Base-by-base conservation (phyloP, 92 coral and sea anemone species). In the Scolanthus callimorphus region DNA sequence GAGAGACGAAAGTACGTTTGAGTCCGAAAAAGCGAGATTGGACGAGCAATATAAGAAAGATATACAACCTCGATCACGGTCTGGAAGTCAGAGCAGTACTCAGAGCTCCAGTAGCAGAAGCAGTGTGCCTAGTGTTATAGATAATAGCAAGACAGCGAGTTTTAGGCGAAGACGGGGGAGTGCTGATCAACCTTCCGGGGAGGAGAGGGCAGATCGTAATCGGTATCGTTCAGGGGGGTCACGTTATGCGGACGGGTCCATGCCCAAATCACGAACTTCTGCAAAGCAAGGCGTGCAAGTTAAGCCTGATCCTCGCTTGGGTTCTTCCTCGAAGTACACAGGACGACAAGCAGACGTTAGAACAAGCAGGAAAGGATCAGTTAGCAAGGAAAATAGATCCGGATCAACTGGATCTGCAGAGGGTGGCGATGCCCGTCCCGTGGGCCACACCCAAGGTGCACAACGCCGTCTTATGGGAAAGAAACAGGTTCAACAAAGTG, bases 21-120 rank as follows among this genome's bases (percentile, higher is more conserved):
- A 70, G 31, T 46, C 49, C 0, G 54, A 70, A 38, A 78, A 87
- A 54, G 51, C 65, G 17, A 66, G 55, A 20, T 45, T 82, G 25
- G 86, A 83, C 63, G 79, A 73, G 43, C 85, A 82, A 57, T 68
- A 59, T 56, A 62, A 78, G 34, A 38, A 27, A 12, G 71, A 76
- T 38, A 44, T 65, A 63, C 29, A 8, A 12, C 20, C 69, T 12
- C 46, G 58, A 47, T 59, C 59, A 10, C 57, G 77, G 30, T 39
- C 63, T 22, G 70, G 73, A 30, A 82, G 89, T 48, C 83, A 76
- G 25, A 62, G 70, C 39, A 86, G 95, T 50, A 81, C 95, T 19
- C 85, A 72, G 43, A 88, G 86, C 54, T 85, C 86, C 31, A 84
- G 96, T 30, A 83, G 96, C 48, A 83, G 27, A 19, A 76, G 96